Conservation (phyloP, 2,797 vertebrate species). For the Scomberomorus guttatus region DNA sequence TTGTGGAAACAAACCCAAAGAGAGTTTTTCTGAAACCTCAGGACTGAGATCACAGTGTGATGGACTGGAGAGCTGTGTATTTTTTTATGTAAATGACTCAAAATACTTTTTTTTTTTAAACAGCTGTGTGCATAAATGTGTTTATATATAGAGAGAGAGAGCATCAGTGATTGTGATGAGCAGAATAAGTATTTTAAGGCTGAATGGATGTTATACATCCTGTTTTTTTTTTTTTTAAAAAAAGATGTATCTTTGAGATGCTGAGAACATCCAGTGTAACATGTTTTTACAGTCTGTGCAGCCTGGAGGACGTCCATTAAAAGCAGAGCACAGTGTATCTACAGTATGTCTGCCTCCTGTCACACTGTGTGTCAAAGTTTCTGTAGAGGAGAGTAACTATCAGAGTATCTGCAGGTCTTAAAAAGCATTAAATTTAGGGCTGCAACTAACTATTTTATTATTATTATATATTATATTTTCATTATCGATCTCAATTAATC, state of each 20-base stretch:
- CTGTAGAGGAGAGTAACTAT: too few relatives aligned
- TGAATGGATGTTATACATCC: slow-evolving; percentile 76
- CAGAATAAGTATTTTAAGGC: slow-evolving; percentile 16
- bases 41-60: slow-evolving; percentile 61
- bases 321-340: slow-evolving; percentile 14
- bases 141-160: neutral
- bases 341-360: too few relatives aligned
- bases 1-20: slow-evolving; percentile 53
- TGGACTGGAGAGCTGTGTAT: neutral
- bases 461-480: too few relatives aligned
- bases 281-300: slow-evolving; percentile 17
- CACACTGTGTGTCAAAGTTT: too few relatives aligned
- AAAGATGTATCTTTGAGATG: slow-evolving; percentile 11
- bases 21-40: slow-evolving; percentile 81
- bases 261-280: neutral
- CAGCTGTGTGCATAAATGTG: neutral
- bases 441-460: too few relatives aligned
- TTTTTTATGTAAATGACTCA: neutral
- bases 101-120: neutral
- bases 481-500: too few relatives aligned
- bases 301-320: slow-evolving; percentile 27
- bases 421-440: too few relatives aligned
- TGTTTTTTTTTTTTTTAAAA: slow-evolving; percentile 31
- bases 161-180: neutral
- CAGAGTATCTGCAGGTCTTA: too few relatives aligned